Evolutionary conservation across 2,888 invertebrate genomes (phyloP), one percentile per base, ranked within the genome.

Genomic region (Mythimna vitellina): DNA sequence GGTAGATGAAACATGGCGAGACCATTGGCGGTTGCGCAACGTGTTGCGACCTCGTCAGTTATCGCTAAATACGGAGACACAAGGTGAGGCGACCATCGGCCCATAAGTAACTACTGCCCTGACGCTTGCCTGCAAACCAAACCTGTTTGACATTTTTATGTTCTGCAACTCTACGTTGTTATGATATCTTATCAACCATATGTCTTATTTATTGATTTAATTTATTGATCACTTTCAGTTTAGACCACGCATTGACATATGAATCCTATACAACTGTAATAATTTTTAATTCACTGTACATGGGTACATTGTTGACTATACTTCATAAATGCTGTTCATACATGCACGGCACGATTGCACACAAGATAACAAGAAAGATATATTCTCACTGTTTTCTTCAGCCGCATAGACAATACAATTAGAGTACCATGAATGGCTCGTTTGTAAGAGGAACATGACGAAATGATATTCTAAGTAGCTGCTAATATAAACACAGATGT

Each of bases 1-100:
- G 89, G 87, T 87, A 86, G 81, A 88, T 85, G 87, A 88, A 90
- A 88, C 89, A 92, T 91, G 91, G 91, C 89, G 89, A 90, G 90
- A 89, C 88, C 90, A 89, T 85, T 86, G 88, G 88, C 87, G 83
- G 89, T 92, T 94, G 92, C 91, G 89, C 91, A 92, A 92, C 89
- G 81, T 85, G 87, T 82, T 84, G 89, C 89, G 94, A 91, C 95
- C 95, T 95, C 95, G 94, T 86, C 91, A 87, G 91, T 92, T 94
- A 94, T 91, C 87, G 87, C 95, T 94, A 89, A 94, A 93, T 93
- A 93, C 90, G 95, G 95, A 75, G 86, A 88, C 84, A 86, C 93
- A 94, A 95, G 95, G 95, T 92, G 89, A 94, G 90, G 89, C 92
- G 90, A 90, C 89, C 92, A 90, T 87, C 90, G 90, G 89, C 88